Base-by-base conservation (phyloP, 2,113 vertebrate genomes). In the Arothron firmamentum region DNA sequence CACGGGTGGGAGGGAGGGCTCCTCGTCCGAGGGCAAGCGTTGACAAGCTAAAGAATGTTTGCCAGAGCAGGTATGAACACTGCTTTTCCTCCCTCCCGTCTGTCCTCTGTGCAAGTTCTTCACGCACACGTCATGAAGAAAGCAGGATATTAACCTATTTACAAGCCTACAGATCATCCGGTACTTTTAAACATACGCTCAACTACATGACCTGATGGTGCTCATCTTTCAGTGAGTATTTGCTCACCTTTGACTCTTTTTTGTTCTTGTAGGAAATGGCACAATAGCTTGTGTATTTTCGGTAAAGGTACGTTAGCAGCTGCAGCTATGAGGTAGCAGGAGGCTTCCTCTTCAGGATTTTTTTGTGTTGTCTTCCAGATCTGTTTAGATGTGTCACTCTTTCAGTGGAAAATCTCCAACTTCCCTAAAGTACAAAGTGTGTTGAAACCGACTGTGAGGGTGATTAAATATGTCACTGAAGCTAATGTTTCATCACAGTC, bases 11-110 rank as follows among this genome's bases (percentile, higher is more conserved):
- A 60, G 55, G 52, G 54, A 52, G 41, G 62, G 55, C 50, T 72
- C 75, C 43, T 41, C 61, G 64, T 63, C 70, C 56, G 16, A 15
- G 59, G 68, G 56, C 87, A 77, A 65, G 89, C 80, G 75, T 59
- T 74, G 79, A 83, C 90, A 87, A 54, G 87, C 72, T 67, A 60
- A 80, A 81, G 85, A 88, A 90, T 89, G 88, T 75, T 50, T 34
- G 23, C 31, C 25, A 71, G 56, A 61, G 79, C 50, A 68, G 53
- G 74, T 49, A 48, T 56, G 42, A 67, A 54, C 25, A 28, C 65
- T 50, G 28, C 47, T 34, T 57, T 63, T 47, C 16, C 25, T 4
- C 2, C 28, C 17, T 43, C 23, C 58, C 5, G 13, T 41, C 28
- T 67, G 55, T 28, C 56, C 11, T 56, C 59, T 34, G 67, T 49